Conservation (phyloP, 2,113 vertebrate species). For the Mirza zaza region DNA sequence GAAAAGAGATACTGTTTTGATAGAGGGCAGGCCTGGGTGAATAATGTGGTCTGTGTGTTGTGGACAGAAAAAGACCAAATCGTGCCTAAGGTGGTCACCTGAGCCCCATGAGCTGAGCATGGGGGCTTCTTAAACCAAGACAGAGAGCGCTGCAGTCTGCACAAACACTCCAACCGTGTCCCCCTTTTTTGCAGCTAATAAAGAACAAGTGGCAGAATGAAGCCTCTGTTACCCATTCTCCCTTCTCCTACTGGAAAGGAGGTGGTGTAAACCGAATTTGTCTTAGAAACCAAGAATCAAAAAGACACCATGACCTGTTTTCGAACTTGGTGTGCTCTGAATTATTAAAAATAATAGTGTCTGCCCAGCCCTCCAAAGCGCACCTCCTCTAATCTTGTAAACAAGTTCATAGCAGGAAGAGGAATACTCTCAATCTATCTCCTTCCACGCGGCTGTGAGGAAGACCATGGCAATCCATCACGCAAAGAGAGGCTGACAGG, state of each 20-base stretch:
- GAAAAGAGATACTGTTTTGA: constrained; percentile 1
- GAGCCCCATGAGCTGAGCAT: background rate
- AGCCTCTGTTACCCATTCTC: background rate
- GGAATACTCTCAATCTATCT: constrained; percentile 41
- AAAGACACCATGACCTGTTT: constrained; percentile 39
- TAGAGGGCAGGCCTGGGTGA: background rate
- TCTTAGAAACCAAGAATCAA: background rate
- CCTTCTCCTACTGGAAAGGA: background rate
- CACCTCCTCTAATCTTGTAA: constrained; percentile 67
- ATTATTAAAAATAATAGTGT: constrained; percentile 50
- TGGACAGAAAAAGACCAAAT: background rate
- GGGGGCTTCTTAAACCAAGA: background rate
- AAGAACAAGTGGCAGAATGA: background rate
- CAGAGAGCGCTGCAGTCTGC: background rate
- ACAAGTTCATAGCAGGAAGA: constrained; percentile 44
- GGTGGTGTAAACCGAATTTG: background rate
- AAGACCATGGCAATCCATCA: background rate
- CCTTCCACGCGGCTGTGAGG: background rate
- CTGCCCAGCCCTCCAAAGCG: background rate
- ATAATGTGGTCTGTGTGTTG: background rate
- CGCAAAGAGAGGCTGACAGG: background rate
- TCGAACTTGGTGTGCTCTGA: constrained; percentile 28
- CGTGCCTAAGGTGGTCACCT: background rate
- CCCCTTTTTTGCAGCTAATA: background rate
- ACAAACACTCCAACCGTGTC: background rate